Percentiles rank a stretch among this genome's conserved stretches.
These are phyloP conservation scores for Druon quercuslanigerum DNA, from an alignment of 1,140 invertebrate genomes.

Conservation along the genomic window DNA sequence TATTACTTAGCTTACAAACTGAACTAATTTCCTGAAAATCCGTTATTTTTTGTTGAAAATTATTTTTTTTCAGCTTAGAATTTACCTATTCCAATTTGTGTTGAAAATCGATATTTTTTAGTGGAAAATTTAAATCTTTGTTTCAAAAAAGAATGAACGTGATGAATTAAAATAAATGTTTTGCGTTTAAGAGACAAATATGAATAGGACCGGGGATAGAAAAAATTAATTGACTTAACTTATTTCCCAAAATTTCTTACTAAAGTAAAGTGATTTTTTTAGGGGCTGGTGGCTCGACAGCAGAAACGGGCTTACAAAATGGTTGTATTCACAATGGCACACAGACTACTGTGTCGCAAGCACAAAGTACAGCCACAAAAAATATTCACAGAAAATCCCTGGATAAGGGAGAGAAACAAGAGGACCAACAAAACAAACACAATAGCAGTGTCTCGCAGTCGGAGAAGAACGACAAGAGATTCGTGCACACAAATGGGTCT, in stretches of 20 bases:
- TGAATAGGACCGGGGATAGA: too few relatives aligned
- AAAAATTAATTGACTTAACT: too few relatives aligned
- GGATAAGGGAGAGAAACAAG: slow-evolving; percentile 75
- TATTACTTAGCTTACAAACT: too few relatives aligned
- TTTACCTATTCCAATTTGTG: too few relatives aligned
- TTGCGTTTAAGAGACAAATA: too few relatives aligned
- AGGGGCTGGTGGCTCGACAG: slow-evolving; percentile 61
- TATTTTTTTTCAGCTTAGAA: too few relatives aligned
- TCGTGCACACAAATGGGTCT: slow-evolving; percentile 75
- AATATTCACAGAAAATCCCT: slow-evolving; percentile 77
- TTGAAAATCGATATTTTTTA: too few relatives aligned
- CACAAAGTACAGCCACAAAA: slow-evolving; percentile 69
- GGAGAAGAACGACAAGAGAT: slow-evolving; percentile 73
- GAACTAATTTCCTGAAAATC: too few relatives aligned
- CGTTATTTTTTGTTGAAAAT: too few relatives aligned
- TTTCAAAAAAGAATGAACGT: too few relatives aligned
- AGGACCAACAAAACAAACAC: slow-evolving; percentile 70
- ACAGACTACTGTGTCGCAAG: slow-evolving; percentile 59
- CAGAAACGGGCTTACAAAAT: slow-evolving; percentile 72
- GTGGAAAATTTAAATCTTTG: too few relatives aligned
- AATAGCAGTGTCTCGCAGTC: slow-evolving; percentile 65
- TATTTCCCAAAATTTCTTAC: slow-evolving; percentile 4
- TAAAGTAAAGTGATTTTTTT: slow-evolving; percentile 31
- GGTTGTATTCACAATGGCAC: slow-evolving; percentile 69
- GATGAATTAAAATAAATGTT: too few relatives aligned